Percentiles rank a stretch among this genome's conserved stretches.
phyloP scores from a whole-genome alignment of 2,113 vertebrate genomes.

The Carassius gibelio region DNA sequence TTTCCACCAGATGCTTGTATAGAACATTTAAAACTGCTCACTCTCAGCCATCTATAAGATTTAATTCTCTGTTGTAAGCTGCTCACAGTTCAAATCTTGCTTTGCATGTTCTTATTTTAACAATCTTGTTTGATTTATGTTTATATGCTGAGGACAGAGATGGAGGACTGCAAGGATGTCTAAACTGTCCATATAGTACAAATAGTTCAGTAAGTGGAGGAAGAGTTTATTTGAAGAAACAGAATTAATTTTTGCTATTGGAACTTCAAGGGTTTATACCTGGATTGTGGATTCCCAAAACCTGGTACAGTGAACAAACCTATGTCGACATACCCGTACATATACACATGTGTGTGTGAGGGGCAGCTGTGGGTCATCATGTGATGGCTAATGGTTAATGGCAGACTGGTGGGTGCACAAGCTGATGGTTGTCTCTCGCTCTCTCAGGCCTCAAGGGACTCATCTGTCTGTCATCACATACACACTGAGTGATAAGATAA shows the following conservation, averaged over 20 bases:
- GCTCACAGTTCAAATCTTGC: neutral
- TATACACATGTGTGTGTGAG: neutral
- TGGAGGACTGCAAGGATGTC: slow-evolving; percentile 22
- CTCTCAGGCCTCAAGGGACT: neutral
- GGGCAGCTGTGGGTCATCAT: slow-evolving; percentile 10
- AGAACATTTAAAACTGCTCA: neutral
- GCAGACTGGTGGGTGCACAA: neutral
- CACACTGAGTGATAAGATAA: slow-evolving; percentile 21
- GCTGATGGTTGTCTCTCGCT: slow-evolving; percentile 30
- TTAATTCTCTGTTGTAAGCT: neutral
- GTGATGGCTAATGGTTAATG: slow-evolving; percentile 24
- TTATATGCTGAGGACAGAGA: slow-evolving; percentile 52
- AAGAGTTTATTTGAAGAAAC: slow-evolving; percentile 1
- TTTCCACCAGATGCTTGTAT: neutral
- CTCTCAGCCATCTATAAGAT: neutral
- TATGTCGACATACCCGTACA: neutral
- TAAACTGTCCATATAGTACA: slow-evolving; percentile 24
- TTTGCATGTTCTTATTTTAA: neutral
- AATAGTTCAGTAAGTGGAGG: slow-evolving; percentile 38
- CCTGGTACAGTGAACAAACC: neutral
- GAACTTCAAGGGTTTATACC: slow-evolving; percentile 34
- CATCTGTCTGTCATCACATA: slow-evolving; percentile 35
- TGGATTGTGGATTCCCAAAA: slow-evolving; percentile 32
- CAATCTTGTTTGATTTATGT: neutral
- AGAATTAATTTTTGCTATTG: slow-evolving; percentile 17